Conservation (phyloP, 2,113 vertebrate species). For the Corapipo altera region DNA sequence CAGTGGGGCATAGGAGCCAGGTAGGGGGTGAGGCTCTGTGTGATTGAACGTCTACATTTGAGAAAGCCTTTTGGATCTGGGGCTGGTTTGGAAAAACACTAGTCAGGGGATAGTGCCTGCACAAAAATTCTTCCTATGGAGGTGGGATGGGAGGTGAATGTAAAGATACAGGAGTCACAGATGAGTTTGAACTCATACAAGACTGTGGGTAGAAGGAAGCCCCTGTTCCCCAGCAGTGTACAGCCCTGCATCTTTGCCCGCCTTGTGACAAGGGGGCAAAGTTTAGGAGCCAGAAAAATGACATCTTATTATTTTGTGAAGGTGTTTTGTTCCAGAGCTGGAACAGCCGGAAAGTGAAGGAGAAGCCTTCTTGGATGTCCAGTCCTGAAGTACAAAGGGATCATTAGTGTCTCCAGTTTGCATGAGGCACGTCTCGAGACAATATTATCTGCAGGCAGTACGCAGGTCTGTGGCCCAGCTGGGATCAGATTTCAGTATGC, state of each 20-base stretch:
- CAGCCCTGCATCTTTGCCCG: accelerated
- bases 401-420: not conserved
- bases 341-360: not conserved
- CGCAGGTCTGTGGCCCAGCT: not conserved
- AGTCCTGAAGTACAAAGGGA: not conserved
- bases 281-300: not conserved
- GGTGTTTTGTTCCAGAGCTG: not conserved
- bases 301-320: not conserved
- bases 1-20: not conserved
- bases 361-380: not conserved
- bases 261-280: accelerated
- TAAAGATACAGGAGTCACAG: not conserved
- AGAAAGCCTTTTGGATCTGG: not conserved
- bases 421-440: not conserved
- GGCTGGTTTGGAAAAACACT: not conserved
- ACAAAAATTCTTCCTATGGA: not conserved
- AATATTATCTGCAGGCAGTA: not conserved
- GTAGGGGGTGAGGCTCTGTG: not conserved
- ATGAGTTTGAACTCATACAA: not conserved
- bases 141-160: not conserved
- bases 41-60: not conserved
- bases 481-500: not conserved
- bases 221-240: accelerated
- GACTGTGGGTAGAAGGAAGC: not conserved
- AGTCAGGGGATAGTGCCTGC: not conserved